Conservation (phyloP, 2,888 invertebrate genomes). For the Hypsopygia costalis region DNA sequence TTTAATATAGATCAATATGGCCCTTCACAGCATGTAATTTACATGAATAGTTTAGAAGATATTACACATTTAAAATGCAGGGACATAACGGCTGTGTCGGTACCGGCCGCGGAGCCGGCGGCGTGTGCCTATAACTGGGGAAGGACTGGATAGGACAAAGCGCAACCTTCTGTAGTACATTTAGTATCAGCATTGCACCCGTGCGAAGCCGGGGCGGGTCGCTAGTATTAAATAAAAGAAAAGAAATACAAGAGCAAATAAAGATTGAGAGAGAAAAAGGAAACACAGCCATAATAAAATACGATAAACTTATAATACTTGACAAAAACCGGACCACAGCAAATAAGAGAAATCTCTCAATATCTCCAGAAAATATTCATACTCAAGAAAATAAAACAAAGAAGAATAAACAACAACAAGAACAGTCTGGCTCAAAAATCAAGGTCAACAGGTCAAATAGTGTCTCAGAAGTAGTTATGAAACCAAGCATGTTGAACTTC, state of each 20-base stretch:
- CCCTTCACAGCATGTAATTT: too few relatives aligned
- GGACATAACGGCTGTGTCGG: too few relatives aligned
- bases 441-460: constrained; percentile 13
- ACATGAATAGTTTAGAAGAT: too few relatives aligned
- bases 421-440: constrained; percentile 12
- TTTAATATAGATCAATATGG: too few relatives aligned
- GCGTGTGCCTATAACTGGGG: too few relatives aligned
- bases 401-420: constrained; percentile 8
- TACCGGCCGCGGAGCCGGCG: too few relatives aligned
- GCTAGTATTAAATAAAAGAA: constrained; percentile 8
- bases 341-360: constrained; percentile 2
- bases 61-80: too few relatives aligned
- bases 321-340: too few relatives aligned
- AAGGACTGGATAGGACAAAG: too few relatives aligned
- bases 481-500: constrained; percentile 20
- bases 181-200: too few relatives aligned
- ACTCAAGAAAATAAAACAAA: not conserved
- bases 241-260: constrained; percentile 7
- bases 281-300: constrained; percentile 8
- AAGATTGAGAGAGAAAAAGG: constrained; percentile 10
- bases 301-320: constrained; percentile 10
- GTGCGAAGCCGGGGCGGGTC: too few relatives aligned
- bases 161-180: too few relatives aligned
- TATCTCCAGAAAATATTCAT: not conserved
- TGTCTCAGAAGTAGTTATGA: constrained; percentile 18